Base-by-base conservation (phyloP, 2,113 vertebrate genomes). In the Corythornis vintsioides region DNA sequence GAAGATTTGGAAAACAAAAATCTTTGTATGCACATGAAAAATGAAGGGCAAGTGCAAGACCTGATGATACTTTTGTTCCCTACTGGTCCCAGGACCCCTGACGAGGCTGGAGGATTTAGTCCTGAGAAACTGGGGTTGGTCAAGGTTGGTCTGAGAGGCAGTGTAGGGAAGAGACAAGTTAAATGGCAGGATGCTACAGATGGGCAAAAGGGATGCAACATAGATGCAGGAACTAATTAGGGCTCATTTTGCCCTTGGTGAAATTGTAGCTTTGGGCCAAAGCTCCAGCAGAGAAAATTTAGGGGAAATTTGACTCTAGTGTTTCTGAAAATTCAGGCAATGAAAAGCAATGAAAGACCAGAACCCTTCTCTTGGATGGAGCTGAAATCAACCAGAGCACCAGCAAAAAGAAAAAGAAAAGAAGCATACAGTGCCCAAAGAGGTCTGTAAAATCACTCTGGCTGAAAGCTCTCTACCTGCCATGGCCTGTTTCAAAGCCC, bases 271-370 rank as follows among this genome's bases (percentile, higher is more conserved):
- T 43, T 10, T 13, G 18, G 85, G 56, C 87, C 89, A 91, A 79
- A 88, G 82, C 48, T 93, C 79, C 86, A 69, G 89, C 86, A 90
- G 66, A 80, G 73, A 91, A 91, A 84, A 81, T 81, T 50, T 47
- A 78, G 25, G 69, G n/a, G 61, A 75, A 87, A 75, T 47, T 48
- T 57, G 53, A 70, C 31, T 75, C 38, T 48, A 64, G 29, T 9
- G 4, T 15, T 74, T 61, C 72, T 78, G 69, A 88, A 80, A 86
- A 90, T 45, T 52, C 83, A 81, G 53, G 35, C 61, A 78, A 59
- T 38, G 57, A 65, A 74, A 77, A 76, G 35, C 47, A 79, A 20
- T 25, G 21, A 84, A 57, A 77, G 18, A 85, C 14, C 67, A 89
- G 50, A 76, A 25, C 11, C 7, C 7, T 59, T 6, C 31, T 13